Base-by-base conservation (phyloP, 92 coral and sea anemone genomes). In the Zoanthus sociatus region DNA sequence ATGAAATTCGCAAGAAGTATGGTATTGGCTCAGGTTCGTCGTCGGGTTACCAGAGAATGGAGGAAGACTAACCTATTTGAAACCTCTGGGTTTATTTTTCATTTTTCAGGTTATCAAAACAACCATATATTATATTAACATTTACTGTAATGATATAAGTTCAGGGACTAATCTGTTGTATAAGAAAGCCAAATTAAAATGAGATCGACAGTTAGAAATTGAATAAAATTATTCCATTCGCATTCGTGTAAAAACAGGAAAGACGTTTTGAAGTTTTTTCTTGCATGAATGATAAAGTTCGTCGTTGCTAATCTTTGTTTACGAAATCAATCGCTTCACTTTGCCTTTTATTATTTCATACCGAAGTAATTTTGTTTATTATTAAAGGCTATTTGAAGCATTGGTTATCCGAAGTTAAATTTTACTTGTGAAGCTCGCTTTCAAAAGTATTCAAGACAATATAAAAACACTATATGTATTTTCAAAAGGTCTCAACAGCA, bases 1-100 rank as follows among this genome's bases (percentile, higher is more conserved):
- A 97, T 70, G 97, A 91, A 77, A 97, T 97, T 30, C 92, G 99
- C 20, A 90, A 95, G 98, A 97, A 97, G 46, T 97, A 97, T 44
- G 99, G 99, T 42, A 92, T 97, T 21, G 88, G 94, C 18, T 94
- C 98, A 0, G 92, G 90, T 10, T 92, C 90, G 21, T 92, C 95
- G 17, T 86, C 96, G 8, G 96, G 98, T 37, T 97, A 97, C 74
- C 97, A 95, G 78, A 92, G 96, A 20, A 71, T 97, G 66, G 98
- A 93, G 33, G 92, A 93, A 44, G 69, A 88, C 10, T 92, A 76
- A 83, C 45, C 10, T 17, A 64, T 18, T 4, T 47, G 33, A 64
- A 11, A 1, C 31, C 45, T 7, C 18, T 45, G 63, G 73, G 46
- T 61, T 45, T 81, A 61, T 67, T 81, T 47, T 81, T 44, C 45